Conservation (phyloP, 2,888 invertebrate genomes). For the Apodemia hepburni region DNA sequence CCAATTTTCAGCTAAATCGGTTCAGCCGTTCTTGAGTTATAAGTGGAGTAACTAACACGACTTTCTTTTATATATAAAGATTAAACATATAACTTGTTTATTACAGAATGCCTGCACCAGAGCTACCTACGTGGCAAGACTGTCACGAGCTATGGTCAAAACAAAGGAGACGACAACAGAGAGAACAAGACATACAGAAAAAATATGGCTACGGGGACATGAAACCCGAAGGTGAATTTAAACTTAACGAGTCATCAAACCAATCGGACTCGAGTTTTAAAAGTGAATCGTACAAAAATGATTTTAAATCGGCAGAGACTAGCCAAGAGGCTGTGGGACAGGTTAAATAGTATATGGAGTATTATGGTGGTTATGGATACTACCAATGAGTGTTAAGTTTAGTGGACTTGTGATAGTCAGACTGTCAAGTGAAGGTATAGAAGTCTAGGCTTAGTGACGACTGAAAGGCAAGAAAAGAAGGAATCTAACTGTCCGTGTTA, state of each 20-base stretch:
- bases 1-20: too few species aligned
- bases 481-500: background rate
- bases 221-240: constrained; percentile 44
- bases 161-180: constrained; percentile 91
- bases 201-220: constrained; percentile 36
- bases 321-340: constrained; percentile 54
- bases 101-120: constrained; percentile 89
- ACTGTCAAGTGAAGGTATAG: background rate
- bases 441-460: background rate
- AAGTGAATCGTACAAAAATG: constrained; percentile 51
- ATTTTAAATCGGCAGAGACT: constrained; percentile 52
- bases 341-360: constrained; percentile 63
- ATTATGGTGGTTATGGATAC: constrained; percentile 40
- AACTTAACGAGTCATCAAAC: constrained; percentile 41
- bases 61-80: too few species aligned
- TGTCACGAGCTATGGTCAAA: constrained; percentile 99
- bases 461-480: background rate
- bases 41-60: too few species aligned
- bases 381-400: constrained; percentile 38
- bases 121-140: constrained; percentile 97
- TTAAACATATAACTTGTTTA: background rate
- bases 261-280: constrained; percentile 48
- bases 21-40: too few species aligned
- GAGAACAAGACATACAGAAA: constrained; percentile 84
- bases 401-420: constrained; percentile 36